Base-by-base conservation (phyloP, 2,797 vertebrate genomes). In the Enteromius anoplus region DNA sequence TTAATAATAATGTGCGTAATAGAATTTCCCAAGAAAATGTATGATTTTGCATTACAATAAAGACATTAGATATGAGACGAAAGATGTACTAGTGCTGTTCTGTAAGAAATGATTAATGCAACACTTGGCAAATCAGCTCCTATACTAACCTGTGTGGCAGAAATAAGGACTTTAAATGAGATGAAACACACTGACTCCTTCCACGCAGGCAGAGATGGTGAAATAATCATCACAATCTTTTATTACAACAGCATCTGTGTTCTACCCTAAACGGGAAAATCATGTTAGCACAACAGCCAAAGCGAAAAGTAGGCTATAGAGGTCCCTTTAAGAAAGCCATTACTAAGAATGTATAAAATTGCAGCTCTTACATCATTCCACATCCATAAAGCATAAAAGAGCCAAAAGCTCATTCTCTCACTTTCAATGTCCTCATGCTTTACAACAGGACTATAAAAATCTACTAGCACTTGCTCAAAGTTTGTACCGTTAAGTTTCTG, bases 241-340 rank as follows among this genome's bases (percentile, higher is more conserved):
- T 92, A 89, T 91, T 93, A 94, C 91, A 90, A 91, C 90, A 94
- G 92, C 92, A 92, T 93, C 92, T 92, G 90, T 90, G 79, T 84
- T 83, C 94, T 95, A 95, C 85, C 92, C 93, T 94, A 95, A 90
- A 95, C 91, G 88, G 91, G 90, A 94, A 93, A 89, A 91, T 85
- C 90, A 89, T 85, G 89, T 93, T 91, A 94, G 93, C 91, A 94
- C 93, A 89, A 95, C 92, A 95, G 93, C 92, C 93, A 91, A 91
- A 92, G 92, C 91, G 90, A 93, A 93, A 90, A 89, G 88, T 87
- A 78, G 82, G 75, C 66, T 83, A 89, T 93, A 93, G 89, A 93
- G 92, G 90, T 93, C 91, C 88, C 86, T 88, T 90, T 93, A 93
- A 90, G 89, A 93, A 94, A 93, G 91, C 89, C 85, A 87, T 88